These are phyloP conservation scores for Drosophila lacertosa DNA, from an alignment of 1,140 invertebrate species.

Conservation along the genomic window DNA sequence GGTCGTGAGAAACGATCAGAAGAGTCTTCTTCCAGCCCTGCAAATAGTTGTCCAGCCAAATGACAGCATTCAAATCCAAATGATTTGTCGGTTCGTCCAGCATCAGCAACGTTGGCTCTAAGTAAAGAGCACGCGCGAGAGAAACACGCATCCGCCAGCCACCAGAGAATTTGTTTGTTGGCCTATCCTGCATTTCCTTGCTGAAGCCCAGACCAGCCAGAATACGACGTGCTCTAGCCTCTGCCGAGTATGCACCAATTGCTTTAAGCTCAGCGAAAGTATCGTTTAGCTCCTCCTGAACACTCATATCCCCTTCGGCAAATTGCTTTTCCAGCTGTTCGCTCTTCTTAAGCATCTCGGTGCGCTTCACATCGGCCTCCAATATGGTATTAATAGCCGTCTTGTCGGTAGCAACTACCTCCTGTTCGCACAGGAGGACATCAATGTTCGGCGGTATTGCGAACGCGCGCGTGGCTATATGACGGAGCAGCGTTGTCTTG, in stretches of 20 bases:
- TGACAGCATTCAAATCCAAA: slow-evolving; percentile 98
- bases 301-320: slow-evolving; percentile 87
- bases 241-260: slow-evolving; percentile 98
- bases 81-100: slow-evolving; percentile 98
- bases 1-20: slow-evolving; percentile 99
- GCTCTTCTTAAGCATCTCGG: slow-evolving; percentile 91
- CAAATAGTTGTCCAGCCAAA: slow-evolving; percentile 99
- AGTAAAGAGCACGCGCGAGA: slow-evolving; percentile 93
- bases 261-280: slow-evolving; percentile 98
- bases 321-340: slow-evolving; percentile 91
- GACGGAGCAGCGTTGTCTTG: slow-evolving; percentile 98
- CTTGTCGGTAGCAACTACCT: slow-evolving; percentile 96
- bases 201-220: slow-evolving; percentile 98
- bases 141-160: slow-evolving; percentile 99
- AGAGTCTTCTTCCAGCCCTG: slow-evolving; percentile 99
- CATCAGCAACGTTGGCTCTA: slow-evolving; percentile 97
- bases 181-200: slow-evolving; percentile 95
- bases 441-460: slow-evolving; percentile 98
- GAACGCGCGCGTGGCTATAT: slow-evolving; percentile 94
- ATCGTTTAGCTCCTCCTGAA: slow-evolving; percentile 93
- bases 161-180: slow-evolving; percentile 98
- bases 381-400: slow-evolving; percentile 96
- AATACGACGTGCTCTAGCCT: slow-evolving; percentile 96
- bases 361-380: slow-evolving; percentile 95
- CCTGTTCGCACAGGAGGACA: slow-evolving; percentile 99